Evolutionary conservation across 2,113 vertebrate species (phyloP), one percentile per base, ranked within the genome.

Genomic region (Pollachius pollachius): DNA sequence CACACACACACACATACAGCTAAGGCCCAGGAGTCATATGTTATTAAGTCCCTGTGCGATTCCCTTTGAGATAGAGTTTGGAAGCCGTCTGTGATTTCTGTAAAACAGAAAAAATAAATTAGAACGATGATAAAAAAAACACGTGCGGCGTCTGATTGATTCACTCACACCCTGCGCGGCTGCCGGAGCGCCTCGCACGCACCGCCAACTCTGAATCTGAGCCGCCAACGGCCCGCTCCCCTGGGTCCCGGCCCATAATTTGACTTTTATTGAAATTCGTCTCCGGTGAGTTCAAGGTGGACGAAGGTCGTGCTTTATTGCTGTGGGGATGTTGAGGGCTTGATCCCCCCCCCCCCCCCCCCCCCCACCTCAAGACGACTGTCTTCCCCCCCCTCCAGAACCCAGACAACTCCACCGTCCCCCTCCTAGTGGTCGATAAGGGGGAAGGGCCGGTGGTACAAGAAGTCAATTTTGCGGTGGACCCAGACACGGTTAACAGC

Each of bases 211-310:
- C 82, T 63, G 72, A 66, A 76, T 86, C 66, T 65, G 74, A 59
- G 77, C 75, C 64, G 83, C 79, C 64, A 52, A 71, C 72, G 12
- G 73, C 65, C 60, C 41, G 72, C 80, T 79, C 79, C 84, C 67
- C 73, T 79, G 84, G 85, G 56, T 48, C 62, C 18, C 7, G 13
- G 66, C 77, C 62, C 82, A 90, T 91, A 87, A 92, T 91, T 88
- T 79, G 79, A 83, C 85, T 89, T 89, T 91, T 89, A 90, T 92
- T 91, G 88, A 89, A 90, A 90, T 88, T 78, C 83, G 61, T 82
- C 87, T n/a, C 79, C 75, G 76, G 75, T 73, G 80, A 71, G 88
- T 90, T 90, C 85, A 87, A 90, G 85, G 90, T 90, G 84, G 80
- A 75, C 85, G 85, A 87, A 90, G 88, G 87, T 87, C 77, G 71